Evolutionary conservation across 2,113 vertebrate species (phyloP).

Genomic region (Corvus hawaiiensis): DNA sequence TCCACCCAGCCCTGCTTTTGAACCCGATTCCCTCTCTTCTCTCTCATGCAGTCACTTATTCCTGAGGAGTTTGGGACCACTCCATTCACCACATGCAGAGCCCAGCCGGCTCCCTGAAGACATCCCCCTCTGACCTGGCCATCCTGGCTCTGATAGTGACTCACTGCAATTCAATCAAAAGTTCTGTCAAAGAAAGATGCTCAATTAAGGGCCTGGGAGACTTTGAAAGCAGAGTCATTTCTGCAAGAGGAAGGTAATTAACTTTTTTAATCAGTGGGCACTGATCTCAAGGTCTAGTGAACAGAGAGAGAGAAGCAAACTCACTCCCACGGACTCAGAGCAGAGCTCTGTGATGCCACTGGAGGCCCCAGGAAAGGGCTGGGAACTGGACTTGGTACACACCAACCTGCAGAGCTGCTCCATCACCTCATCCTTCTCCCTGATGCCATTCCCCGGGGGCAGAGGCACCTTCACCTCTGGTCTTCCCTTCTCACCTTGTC

Average conservation of each 20-base stretch:
- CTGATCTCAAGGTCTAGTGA: not conserved
- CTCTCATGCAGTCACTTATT: not conserved
- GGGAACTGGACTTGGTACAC: not conserved
- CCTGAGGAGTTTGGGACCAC: not conserved
- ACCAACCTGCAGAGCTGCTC: not conserved
- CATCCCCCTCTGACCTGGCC: not conserved
- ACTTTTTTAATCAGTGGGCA: slow-evolving; percentile 5
- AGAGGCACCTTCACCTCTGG: not conserved
- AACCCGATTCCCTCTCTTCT: not conserved
- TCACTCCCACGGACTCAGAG: not conserved
- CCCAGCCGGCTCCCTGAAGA: not conserved
- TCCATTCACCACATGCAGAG: not conserved
- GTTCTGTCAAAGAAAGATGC: not conserved
- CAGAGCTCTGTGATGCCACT: fast-evolving
- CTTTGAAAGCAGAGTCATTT: not conserved
- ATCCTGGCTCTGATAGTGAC: not conserved
- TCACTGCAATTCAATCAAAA: not conserved
- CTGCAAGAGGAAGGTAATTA: slow-evolving; percentile 18
- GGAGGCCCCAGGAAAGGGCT: not conserved
- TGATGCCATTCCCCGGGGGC: not conserved
- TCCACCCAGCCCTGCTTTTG: not conserved
- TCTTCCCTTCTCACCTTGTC: not conserved
- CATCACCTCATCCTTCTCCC: not conserved
- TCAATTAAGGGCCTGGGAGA: not conserved
- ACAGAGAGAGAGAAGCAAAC: not conserved